These are phyloP conservation scores for Rhopalosiphum padi DNA, from an alignment of 1,140 invertebrate species.

Conservation along the genomic window DNA sequence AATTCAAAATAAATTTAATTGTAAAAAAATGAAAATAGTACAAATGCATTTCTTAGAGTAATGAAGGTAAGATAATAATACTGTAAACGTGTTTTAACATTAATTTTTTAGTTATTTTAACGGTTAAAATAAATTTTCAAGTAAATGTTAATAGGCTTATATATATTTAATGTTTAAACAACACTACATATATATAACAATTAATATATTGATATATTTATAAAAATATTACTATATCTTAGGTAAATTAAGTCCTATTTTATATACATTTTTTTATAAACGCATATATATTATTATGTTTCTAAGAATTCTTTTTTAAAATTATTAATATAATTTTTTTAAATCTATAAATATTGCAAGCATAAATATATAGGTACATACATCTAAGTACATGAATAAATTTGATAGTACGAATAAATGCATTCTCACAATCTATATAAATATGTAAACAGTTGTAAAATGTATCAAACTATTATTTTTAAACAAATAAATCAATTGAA, in stretches of 20 bases:
- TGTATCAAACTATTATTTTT: neutral
- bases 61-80: constrained; percentile 41
- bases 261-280: neutral
- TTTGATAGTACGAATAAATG: neutral
- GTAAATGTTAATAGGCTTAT: neutral
- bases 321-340: neutral
- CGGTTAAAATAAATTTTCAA: neutral
- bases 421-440: neutral
- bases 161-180: neutral
- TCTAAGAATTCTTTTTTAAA: neutral
- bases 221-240: neutral
- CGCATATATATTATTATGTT: neutral
- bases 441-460: neutral
- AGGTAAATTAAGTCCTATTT: neutral
- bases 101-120: neutral
- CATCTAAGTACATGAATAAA: neutral
- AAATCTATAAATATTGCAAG: neutral
- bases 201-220: neutral
- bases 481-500: neutral
- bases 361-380: neutral
- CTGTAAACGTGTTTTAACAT: neutral
- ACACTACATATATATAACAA: neutral
- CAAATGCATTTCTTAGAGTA: neutral
- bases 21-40: neutral
- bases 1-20: neutral